Conservation (phyloP, 1,140 invertebrate genomes). For the Aphidius gifuensis region DNA sequence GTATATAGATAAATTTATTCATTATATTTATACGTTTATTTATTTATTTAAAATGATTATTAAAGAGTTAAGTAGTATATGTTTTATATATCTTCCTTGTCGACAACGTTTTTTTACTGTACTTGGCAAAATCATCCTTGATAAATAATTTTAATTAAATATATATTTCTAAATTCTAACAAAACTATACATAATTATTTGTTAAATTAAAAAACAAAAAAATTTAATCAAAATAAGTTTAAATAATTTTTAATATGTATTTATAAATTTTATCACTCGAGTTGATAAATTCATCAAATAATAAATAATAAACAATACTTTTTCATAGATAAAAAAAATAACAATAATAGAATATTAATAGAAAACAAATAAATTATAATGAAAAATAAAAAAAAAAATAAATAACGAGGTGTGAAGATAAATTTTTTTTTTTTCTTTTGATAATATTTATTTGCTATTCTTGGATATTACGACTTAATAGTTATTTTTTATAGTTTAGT, state of each 20-base stretch:
- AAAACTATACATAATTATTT: no score
- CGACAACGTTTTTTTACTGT: neutral
- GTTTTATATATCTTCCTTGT: slow-evolving; percentile 1
- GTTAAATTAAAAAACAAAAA: no score
- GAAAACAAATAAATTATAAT: neutral
- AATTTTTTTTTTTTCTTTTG: neutral
- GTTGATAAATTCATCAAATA: no score
- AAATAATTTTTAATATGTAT: no score
- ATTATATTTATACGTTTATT: neutral
- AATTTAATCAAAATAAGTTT: no score
- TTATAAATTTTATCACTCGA: no score
- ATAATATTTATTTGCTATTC: slow-evolving; percentile 19
- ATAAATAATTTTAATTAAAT: no score
- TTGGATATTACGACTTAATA: slow-evolving; percentile 17
- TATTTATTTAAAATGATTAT: slow-evolving; percentile 6
- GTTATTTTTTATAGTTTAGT: slow-evolving; percentile 10
- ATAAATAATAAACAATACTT: no score
- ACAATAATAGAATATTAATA: no score
- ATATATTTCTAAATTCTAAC: no score
- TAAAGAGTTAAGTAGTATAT: neutral
- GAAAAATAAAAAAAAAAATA: neutral
- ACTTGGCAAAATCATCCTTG: no score
- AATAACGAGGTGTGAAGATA: neutral
- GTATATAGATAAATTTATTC: no score
- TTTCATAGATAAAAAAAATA: neutral